These are phyloP conservation scores for Bradysia coprophila DNA, from an alignment of 1,140 invertebrate species.

Conservation along the genomic window DNA sequence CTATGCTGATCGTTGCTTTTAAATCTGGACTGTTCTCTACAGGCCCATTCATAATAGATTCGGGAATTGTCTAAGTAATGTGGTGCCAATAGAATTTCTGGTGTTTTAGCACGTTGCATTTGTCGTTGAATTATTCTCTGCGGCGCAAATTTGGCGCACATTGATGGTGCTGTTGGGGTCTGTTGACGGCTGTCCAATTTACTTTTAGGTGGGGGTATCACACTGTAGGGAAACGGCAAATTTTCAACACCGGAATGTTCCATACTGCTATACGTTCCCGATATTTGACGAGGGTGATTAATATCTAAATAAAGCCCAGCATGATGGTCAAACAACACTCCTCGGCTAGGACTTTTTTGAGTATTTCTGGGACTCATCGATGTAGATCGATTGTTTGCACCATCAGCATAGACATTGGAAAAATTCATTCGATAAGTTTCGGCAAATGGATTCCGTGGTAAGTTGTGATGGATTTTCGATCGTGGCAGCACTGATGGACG, in stretches of 20 bases:
- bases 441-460: slow-evolving; percentile 6
- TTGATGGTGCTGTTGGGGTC: not conserved
- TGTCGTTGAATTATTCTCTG: slow-evolving; percentile 8
- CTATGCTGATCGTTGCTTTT: not conserved
- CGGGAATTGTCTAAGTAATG: slow-evolving; percentile 35
- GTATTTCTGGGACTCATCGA: slow-evolving; percentile 13
- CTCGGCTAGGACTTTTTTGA: slow-evolving; percentile 6
- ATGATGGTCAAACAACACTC: not conserved
- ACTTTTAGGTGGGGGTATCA: slow-evolving; percentile 11
- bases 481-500: not conserved
- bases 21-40: slow-evolving; percentile 11
- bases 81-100: slow-evolving; percentile 57
- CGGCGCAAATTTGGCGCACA: not conserved
- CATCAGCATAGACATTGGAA: slow-evolving; percentile 25
- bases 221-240: slow-evolving; percentile 9
- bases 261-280: slow-evolving; percentile 1
- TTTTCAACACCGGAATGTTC: slow-evolving; percentile 1
- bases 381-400: slow-evolving; percentile 18
- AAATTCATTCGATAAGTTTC: slow-evolving; percentile 15
- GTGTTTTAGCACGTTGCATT: slow-evolving; percentile 40
- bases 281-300: slow-evolving; percentile 2
- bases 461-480: slow-evolving; percentile 3
- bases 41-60: slow-evolving; percentile 28
- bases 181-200: slow-evolving; percentile 7
- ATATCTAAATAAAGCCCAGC: not conserved